Evolutionary conservation across 2,113 vertebrate species (phyloP), one percentile per base, ranked within the genome.

Genomic region (Tychaedon coryphoeus): DNA sequence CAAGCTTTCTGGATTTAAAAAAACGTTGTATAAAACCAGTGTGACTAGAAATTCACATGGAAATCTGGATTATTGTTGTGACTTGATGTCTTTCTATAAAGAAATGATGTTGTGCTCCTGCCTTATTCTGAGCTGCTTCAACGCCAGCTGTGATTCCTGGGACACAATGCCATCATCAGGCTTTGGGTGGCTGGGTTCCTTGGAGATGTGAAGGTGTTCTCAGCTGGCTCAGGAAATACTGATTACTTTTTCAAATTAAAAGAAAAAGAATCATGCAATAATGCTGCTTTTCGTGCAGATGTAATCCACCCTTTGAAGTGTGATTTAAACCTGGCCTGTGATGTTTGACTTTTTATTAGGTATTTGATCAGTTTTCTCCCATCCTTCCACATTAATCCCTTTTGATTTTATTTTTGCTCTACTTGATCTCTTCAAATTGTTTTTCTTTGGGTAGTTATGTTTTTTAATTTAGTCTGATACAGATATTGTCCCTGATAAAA

Each of bases 121-220:
- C 31, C 45, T 80, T 53, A 18, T 51, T 91, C 36, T 1, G 3
- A 53, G 38, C 51, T 78, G 19, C 28, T 67, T 82, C 10, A 66
- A 12, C 29, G 45, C 8, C 0, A 0, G 5, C 34, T 54, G 34
- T 48, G 38, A 34, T 72, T 90, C 31, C n/a, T 53, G 9, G 12
- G 50, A 36, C 19, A 50, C 23, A 19, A 54, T 14, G 25, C 47
- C 15, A 36, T 38, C 29, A 42, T 29, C 29, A 60, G 50, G 10
- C 51, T 57, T 69, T 48, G 2, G 2, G 9, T 48, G 13, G n/a
- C 28, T 88, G 65, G 33, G 15, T 33, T 84, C 20, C 42, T 51
- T 85, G 17, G 20, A 42, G 54, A 19, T 20, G n/a, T 17, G 48
- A 28, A 58, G 36, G 31, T 53, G 65, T 17, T 74, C 45, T 57